A percentile compares a stretch with the other conserved stretches of the same genome.
These are phyloP conservation scores for Phalacrocorax brasilianus DNA, from an alignment of 2,113 vertebrate genomes.

Conservation along the genomic window DNA sequence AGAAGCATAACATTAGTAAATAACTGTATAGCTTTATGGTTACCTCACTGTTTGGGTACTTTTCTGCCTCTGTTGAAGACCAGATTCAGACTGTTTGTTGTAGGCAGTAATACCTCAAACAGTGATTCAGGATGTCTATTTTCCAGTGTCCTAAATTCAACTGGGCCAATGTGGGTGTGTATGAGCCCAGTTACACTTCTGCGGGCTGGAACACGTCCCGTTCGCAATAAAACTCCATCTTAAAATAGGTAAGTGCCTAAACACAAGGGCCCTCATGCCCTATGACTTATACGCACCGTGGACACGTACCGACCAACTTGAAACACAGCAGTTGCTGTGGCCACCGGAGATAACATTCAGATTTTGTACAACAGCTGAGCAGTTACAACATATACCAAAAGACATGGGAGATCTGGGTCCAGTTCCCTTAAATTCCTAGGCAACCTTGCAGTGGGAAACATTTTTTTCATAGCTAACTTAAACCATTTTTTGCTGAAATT, in stretches of 20 bases:
- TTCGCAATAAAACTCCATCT: not conserved
- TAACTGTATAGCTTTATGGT: not conserved
- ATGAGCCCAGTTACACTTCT: not conserved
- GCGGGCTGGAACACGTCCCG: not conserved
- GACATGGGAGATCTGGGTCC: not conserved
- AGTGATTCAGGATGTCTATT: not conserved
- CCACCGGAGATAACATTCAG: not conserved
- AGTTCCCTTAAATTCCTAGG: not conserved
- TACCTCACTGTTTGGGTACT: not conserved
- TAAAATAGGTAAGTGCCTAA: not conserved
- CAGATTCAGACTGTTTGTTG: not conserved
- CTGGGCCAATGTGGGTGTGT: fast-evolving
- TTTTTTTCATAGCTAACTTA: not conserved
- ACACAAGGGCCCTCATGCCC: not conserved
- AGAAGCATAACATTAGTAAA: not conserved
- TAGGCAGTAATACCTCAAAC: not conserved
- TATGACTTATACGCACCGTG: fast-evolving
- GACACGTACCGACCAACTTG: not conserved
- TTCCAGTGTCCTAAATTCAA: not conserved
- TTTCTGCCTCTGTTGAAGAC: not conserved
- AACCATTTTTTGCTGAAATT: not conserved
- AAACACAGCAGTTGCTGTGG: not conserved
- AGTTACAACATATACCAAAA: not conserved
- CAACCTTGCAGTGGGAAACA: not conserved
- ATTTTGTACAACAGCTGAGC: not conserved